Base-by-base conservation (phyloP, 2,797 vertebrate species). In the Percopsis omiscomaycus region DNA sequence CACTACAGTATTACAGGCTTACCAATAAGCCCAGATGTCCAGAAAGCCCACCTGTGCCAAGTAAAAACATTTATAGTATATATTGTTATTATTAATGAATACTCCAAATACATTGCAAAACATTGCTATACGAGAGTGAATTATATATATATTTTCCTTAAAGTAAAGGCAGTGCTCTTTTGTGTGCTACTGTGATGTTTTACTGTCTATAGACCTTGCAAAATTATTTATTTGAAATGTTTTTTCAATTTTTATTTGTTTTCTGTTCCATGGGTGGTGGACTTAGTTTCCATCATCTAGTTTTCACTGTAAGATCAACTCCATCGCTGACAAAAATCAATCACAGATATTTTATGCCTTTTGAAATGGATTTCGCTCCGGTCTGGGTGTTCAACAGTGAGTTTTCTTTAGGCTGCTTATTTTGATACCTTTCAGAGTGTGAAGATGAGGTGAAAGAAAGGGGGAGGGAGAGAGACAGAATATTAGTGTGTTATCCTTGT, bases 201-300 rank as follows among this genome's bases (percentile, higher is more conserved):
- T 51, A 28, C 29, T 72, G 59, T 57, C 73, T 5, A 27, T 14
- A 42, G 28, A 64, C 66, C n/a, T 50, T 2, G 15, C 16, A 53
- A 62, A 52, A 62, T 51, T 1, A 42, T 3, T 37, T 3, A 61
- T 52, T 42, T 49, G 37, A 47, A 45, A 55, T 62, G 55, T 68
- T 65, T 65, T 51, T 77, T 2, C 11, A 61, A 47, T 68, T 14
- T 51, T 54, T 68, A 37, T 37, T 37, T 37, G 32, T 37, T 37
- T 37, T 37, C 32, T 37, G 2, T 37, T 54, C 59, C 46, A 46
- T 1, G 3, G 66, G 60, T 68, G 47, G 58, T 47, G 61, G 32
- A 5, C 53, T 64, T 55, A 52, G 44, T 28, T 47, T 12, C 1
- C 15, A 52, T 27, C 3, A 5, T 16, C 12, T 54, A 13, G 44